These are phyloP conservation scores for Anarsia innoxiella DNA, from an alignment of 2,888 invertebrate species.

Conservation along the genomic window DNA sequence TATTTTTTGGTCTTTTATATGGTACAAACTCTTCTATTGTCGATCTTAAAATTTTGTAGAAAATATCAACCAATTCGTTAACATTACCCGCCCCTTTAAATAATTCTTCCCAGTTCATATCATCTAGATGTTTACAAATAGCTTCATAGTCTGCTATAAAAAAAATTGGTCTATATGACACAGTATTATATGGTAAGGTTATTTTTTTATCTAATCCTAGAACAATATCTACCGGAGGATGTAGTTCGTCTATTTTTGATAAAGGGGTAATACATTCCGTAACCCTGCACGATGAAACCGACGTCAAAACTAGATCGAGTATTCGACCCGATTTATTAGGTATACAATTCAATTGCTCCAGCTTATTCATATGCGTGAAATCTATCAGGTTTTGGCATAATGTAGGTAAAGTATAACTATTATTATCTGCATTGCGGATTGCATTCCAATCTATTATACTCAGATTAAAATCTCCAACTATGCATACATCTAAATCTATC, in stretches of 20 bases:
- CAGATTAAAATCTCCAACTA: conserved; percentile 1
- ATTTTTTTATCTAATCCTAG: neutral
- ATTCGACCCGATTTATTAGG: neutral
- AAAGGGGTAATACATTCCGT: neutral
- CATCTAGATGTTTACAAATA: neutral
- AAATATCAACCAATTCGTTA: neutral
- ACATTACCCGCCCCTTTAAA: neutral
- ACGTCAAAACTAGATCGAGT: neutral
- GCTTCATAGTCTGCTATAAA: neutral
- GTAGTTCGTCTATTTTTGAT: neutral
- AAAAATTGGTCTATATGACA: neutral
- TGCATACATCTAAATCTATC: neutral
- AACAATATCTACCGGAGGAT: neutral
- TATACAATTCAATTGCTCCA: neutral
- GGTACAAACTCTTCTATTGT: neutral
- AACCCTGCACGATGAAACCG: too few relatives aligned
- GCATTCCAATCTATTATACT: neutral
- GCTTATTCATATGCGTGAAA: neutral
- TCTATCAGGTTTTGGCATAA: neutral
- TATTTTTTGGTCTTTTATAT: neutral
- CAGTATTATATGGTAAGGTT: neutral
- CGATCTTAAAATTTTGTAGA: neutral
- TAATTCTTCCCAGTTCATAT: neutral
- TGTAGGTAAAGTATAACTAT: neutral
- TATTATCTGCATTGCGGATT: neutral